Percentiles rank a stretch among this genome's conserved stretches.
These are phyloP conservation scores for Leucophora obtusa DNA, from an alignment of 2,888 invertebrate species.

Conservation along the genomic window DNA sequence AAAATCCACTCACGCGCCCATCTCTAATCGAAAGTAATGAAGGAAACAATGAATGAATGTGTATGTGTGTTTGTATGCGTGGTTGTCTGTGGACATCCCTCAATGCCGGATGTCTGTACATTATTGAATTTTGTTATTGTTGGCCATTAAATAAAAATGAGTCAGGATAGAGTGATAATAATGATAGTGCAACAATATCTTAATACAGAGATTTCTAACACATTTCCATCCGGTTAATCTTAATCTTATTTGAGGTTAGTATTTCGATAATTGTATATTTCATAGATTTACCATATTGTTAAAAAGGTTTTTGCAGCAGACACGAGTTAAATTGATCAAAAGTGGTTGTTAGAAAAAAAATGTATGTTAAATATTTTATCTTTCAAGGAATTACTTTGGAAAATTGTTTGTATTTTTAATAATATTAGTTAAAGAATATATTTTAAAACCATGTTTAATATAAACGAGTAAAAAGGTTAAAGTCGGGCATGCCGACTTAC, in stretches of 20 bases:
- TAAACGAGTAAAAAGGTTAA: too few relatives aligned
- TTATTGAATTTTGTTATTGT: slow-evolving; percentile 35
- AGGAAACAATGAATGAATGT: slow-evolving; percentile 1
- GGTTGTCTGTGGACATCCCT: background rate
- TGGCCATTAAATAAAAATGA: slow-evolving; percentile 41
- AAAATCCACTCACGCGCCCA: too few relatives aligned
- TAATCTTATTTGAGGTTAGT: slow-evolving; percentile 35
- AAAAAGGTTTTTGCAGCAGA: background rate
- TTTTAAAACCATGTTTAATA: too few relatives aligned
- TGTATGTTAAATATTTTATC: too few relatives aligned
- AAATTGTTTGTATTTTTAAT: too few relatives aligned
- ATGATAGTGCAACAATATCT: slow-evolving; percentile 35
- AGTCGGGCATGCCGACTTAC: too few relatives aligned
- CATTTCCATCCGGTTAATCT: slow-evolving; percentile 43
- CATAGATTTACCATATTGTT: background rate
- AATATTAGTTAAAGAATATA: too few relatives aligned
- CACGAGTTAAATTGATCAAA: background rate
- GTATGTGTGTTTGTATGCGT: background rate
- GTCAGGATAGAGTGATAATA: slow-evolving; percentile 41
- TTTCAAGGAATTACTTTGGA: too few relatives aligned
- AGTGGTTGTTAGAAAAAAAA: too few relatives aligned
- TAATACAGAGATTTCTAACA: slow-evolving; percentile 37
- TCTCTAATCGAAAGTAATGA: background rate
- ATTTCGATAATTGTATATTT: background rate
- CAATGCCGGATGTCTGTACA: slow-evolving; percentile 39